phyloP scores from a whole-genome alignment of 64 coral and sea anemone genomes.

The Platygyra sinensis region DNA sequence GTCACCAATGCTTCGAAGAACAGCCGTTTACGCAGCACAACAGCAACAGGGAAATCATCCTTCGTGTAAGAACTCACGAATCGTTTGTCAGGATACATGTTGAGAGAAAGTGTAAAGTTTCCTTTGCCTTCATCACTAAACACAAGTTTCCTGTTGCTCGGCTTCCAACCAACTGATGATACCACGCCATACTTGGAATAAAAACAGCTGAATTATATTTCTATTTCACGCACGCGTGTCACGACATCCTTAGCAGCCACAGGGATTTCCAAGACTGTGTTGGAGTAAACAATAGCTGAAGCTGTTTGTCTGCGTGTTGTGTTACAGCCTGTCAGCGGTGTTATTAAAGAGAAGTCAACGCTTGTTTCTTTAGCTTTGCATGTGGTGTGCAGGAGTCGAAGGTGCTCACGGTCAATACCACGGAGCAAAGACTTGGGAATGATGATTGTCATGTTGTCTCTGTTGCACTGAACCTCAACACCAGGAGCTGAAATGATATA shows the following conservation, averaged over 20 bases:
- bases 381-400: neutral
- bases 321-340: neutral
- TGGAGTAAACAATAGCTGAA: neutral
- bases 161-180: conserved; percentile 17
- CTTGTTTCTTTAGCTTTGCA: neutral
- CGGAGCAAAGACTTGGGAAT: neutral
- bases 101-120: conserved; percentile 28
- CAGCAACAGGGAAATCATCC: conserved; percentile 45
- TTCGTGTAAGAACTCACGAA: conserved; percentile 37
- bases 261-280: neutral
- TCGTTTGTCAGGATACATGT: conserved; percentile 36
- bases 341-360: neutral
- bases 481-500: neutral
- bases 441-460: neutral
- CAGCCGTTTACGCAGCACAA: conserved; percentile 37
- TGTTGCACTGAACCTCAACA: conserved; percentile 5
- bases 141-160: neutral
- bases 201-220: conserved; percentile 2
- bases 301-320: conserved; percentile 2
- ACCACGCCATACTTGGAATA: conserved; percentile 1
- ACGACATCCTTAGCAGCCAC: neutral
- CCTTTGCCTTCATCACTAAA: conserved; percentile 39
- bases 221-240: conserved; percentile 14
- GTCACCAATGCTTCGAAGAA: conserved; percentile 52
- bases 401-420: neutral